A percentile compares a stretch with the other conserved stretches of the same genome.
phyloP scores from a whole-genome alignment of 2,888 invertebrate species.

The Drosophila yooni region DNA sequence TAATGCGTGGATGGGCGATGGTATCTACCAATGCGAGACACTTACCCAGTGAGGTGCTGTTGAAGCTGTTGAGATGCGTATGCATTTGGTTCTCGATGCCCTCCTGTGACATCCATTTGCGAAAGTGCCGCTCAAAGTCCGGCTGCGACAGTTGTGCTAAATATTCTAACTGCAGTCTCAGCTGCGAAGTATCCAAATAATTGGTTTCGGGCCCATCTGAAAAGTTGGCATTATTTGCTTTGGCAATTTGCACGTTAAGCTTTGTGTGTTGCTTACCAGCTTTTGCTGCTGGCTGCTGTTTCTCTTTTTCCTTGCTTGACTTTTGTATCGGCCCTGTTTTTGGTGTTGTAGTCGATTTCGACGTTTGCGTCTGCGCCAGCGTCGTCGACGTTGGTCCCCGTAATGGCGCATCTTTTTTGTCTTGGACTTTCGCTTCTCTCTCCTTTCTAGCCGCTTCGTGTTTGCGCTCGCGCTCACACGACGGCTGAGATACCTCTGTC shows the following conservation, averaged over 20 bases:
- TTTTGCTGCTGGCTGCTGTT: not conserved
- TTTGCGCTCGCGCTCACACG: conserved; percentile 57
- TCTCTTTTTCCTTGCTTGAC: conserved; percentile 5
- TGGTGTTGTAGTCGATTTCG: conserved; percentile 13
- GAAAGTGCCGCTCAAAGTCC: conserved; percentile 83
- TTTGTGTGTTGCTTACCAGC: not conserved
- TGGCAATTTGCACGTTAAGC: not conserved
- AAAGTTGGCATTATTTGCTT: not conserved
- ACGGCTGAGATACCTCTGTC: conserved; percentile 10
- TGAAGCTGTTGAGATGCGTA: conserved; percentile 82
- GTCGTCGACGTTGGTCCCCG: conserved; percentile 1
- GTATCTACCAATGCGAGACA: not conserved
- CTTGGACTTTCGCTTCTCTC: conserved; percentile 49
- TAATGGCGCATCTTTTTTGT: conserved; percentile 12
- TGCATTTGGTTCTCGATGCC: conserved; percentile 82
- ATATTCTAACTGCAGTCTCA: conserved; percentile 72
- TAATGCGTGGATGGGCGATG: not conserved
- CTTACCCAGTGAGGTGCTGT: conserved; percentile 83
- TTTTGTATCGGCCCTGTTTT: not conserved
- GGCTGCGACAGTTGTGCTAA: conserved; percentile 80
- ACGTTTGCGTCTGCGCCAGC: conserved; percentile 1
- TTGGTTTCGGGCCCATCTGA: not conserved
- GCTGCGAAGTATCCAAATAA: conserved; percentile 18
- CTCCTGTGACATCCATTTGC: conserved; percentile 83
- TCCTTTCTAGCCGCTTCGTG: conserved; percentile 54